phyloP scores from a whole-genome alignment of 2,797 vertebrate species.

The Acrocephalus scirpaceus region DNA sequence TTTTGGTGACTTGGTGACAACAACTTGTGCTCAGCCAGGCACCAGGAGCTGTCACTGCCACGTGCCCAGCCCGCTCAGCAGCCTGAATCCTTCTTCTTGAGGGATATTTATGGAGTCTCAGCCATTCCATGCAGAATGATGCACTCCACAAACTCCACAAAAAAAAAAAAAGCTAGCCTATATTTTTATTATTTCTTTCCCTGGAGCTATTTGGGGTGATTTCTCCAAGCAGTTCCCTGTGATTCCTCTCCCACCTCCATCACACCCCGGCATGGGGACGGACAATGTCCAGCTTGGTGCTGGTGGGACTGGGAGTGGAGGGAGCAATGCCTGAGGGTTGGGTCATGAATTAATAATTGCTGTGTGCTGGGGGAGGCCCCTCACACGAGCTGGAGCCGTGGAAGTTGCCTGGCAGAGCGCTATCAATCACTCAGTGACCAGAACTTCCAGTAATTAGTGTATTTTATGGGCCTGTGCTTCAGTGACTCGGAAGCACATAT shows the following conservation, averaged over 20 bases:
- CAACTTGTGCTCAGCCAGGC: neutral
- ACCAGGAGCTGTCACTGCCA: neutral
- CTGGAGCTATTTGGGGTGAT: neutral
- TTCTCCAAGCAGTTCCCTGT: slow-evolving; percentile 13
- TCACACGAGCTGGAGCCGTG: slow-evolving; percentile 74
- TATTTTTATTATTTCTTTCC: neutral
- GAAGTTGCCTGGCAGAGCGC: slow-evolving; percentile 83
- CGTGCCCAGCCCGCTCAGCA: neutral
- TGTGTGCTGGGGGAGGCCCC: slow-evolving; percentile 75
- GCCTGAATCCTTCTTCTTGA: rapidly evolving
- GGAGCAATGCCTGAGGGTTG: slow-evolving; percentile 75
- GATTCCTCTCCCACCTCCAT: slow-evolving; percentile 32
- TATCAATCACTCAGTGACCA: slow-evolving; percentile 89
- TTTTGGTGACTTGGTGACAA: neutral
- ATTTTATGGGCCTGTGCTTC: slow-evolving; percentile 86
- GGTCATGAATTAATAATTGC: slow-evolving; percentile 85
- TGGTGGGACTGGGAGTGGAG: slow-evolving; percentile 61
- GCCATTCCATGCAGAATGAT: neutral
- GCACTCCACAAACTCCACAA: neutral
- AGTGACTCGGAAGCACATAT: slow-evolving; percentile 81
- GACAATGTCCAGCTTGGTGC: slow-evolving; percentile 60
- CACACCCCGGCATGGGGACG: neutral
- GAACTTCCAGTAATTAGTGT: slow-evolving; percentile 88
- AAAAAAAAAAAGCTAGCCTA: neutral
- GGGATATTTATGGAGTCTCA: neutral